Conservation (phyloP, 2,888 invertebrate species). For the Ditylenchus weischeri region DNA sequence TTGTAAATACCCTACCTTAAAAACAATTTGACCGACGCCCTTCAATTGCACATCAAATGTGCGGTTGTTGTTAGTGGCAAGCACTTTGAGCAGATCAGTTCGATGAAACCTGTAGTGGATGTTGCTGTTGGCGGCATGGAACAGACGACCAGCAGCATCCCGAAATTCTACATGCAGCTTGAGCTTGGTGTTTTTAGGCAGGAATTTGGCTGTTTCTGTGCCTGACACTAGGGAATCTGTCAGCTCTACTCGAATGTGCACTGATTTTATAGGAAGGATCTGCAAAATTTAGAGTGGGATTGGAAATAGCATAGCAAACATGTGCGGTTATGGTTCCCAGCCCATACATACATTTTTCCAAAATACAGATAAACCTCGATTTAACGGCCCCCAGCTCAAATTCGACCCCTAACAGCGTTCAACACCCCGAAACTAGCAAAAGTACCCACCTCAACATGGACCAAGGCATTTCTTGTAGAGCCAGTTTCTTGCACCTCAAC, state of each 20-base stretch:
- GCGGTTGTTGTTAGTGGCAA: conserved; percentile 37
- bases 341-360: no score
- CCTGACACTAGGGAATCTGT: conserved; percentile 13
- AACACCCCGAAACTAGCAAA: neutral
- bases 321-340: no score
- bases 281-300: conserved; percentile 12
- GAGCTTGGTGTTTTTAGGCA: conserved; percentile 28
- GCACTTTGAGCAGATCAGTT: conserved; percentile 48
- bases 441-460: conserved; percentile 37
- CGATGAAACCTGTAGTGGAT: conserved; percentile 44
- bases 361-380: no score
- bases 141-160: conserved; percentile 36
- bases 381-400: no score
- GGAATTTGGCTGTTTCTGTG: neutral
- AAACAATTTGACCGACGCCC: conserved; percentile 46
- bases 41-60: conserved; percentile 42
- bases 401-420: neutral
- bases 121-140: conserved; percentile 33
- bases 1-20: conserved; percentile 29
- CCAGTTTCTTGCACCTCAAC: conserved; percentile 26
- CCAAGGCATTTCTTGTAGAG: conserved; percentile 36
- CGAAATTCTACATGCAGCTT: conserved; percentile 37
- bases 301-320: no score
- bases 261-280: conserved; percentile 37
- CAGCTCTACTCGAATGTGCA: conserved; percentile 36